Evolutionary conservation across 2,113 vertebrate species (phyloP), one percentile per base, ranked within the genome.

Genomic region (Sinocyclocheilus grahami): DNA sequence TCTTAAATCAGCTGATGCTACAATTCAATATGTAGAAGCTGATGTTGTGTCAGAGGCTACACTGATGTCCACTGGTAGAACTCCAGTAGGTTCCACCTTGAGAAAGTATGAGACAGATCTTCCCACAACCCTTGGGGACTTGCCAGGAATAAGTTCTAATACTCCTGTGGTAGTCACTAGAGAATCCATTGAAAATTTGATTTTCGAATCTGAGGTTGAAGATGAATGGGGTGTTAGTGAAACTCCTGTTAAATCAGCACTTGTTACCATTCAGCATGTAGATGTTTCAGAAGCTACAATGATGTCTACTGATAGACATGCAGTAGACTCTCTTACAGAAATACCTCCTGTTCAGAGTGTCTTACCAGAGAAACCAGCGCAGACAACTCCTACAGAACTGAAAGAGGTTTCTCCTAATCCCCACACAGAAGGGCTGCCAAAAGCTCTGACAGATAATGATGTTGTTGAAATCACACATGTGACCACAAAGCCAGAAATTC

Each of bases 241-340:
- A 76, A 42, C 42, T n/a, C 10, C 20, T 27, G 79, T 18, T 71
- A 76, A 83, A 53, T 46, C 33, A 77, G 14, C 33, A 24, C 46
- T 27, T 69, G 58, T 48, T 48, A 82, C 14, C 18, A 48, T 84
- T 65, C 55, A 83, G 60, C 33, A 55, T 84, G 11, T 85, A 14
- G 60, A 86, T 24, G 0, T 58, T 55, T 82, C 86, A 69, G 76
- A 86, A 10, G 72, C 77, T 71, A 76, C 84, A 42, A 13, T 33
- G 53, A 76, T 53, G n/a, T 5, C n/a, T 22, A 72, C 48, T 65
- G 3, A 37, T 65, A 67, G 75, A 11, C 20, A 9, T 81, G 11
- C 2, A 2, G 46, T 65, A 18, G 16, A 18, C 22, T 69, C 16
- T 8, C 37, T 42, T 48, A 51, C 62, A 22, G 42, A 69, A 48